phyloP scores from a whole-genome alignment of 1,140 invertebrate species.

The Drosophila insularis region DNA sequence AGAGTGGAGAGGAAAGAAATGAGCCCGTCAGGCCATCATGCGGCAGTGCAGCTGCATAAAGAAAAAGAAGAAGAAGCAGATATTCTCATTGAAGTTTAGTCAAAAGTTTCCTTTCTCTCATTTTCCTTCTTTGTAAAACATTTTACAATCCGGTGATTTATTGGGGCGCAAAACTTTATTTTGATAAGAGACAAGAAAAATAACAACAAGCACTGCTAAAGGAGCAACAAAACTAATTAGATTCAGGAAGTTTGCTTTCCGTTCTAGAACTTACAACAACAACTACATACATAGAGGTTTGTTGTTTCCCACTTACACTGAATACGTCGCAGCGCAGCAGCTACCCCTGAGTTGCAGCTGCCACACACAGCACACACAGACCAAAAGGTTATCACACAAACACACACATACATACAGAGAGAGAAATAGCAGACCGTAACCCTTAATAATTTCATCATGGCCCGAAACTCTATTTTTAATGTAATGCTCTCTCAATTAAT shows the following conservation, averaged over 20 bases:
- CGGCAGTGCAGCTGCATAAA: constrained; percentile 15
- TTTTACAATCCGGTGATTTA: constrained; percentile 39
- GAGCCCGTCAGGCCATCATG: no score
- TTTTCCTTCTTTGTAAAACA: not conserved
- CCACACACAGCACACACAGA: constrained; percentile 47
- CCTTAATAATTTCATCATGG: constrained; percentile 49
- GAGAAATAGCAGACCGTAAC: constrained; percentile 19
- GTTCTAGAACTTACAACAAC: constrained; percentile 34
- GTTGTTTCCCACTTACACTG: not conserved
- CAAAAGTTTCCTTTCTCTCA: no score
- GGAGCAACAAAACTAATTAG: constrained; percentile 52
- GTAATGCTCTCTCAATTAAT: constrained; percentile 10
- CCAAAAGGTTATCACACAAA: constrained; percentile 63
- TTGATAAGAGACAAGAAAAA: not conserved
- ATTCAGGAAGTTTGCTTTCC: constrained; percentile 64
- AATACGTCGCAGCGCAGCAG: constrained; percentile 8
- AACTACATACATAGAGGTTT: constrained; percentile 5
- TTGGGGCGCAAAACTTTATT: not conserved
- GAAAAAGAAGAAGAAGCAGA: not conserved
- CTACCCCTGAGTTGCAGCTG: constrained; percentile 70
- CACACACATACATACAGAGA: not conserved
- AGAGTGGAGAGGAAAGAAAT: no score
- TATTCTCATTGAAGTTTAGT: not conserved
- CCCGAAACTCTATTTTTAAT: constrained; percentile 7
- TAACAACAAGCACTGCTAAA: not conserved